Conservation (phyloP, 2,888 invertebrate species). For the Nasonovia ribisnigri region DNA sequence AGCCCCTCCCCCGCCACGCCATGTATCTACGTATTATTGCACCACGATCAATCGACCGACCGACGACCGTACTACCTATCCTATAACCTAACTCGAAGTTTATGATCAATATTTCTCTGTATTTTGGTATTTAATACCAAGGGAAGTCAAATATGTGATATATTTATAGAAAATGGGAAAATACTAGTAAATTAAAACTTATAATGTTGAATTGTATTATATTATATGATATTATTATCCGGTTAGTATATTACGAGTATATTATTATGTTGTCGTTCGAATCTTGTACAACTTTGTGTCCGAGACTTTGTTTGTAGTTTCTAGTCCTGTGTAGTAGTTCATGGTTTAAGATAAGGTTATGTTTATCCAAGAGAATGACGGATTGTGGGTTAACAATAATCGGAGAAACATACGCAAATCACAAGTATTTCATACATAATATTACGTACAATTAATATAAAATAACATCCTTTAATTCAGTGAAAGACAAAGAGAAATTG, state of each 20-base stretch:
- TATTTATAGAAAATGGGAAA: no score
- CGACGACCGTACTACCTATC: background rate
- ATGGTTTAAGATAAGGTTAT: no score
- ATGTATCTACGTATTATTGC: no score
- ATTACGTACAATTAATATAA: background rate
- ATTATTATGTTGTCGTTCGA: no score
- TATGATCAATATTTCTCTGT: background rate
- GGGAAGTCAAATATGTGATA: background rate
- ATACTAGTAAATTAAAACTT: no score
- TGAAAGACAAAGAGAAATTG: conserved; percentile 12
- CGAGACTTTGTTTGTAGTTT: no score
- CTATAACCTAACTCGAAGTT: background rate
- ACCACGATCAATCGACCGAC: background rate
- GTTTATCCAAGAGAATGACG: background rate
- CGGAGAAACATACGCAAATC: background rate
- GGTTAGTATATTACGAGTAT: no score
- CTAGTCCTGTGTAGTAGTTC: no score
- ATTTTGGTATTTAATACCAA: background rate
- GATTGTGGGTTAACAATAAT: background rate
- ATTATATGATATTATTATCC: no score
- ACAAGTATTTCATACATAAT: background rate
- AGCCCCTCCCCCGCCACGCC: no score
- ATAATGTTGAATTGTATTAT: no score
- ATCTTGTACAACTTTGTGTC: no score
- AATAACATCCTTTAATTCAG: background rate